phyloP scores from a whole-genome alignment of 2,888 invertebrate species.

The Eurytoma californica region DNA sequence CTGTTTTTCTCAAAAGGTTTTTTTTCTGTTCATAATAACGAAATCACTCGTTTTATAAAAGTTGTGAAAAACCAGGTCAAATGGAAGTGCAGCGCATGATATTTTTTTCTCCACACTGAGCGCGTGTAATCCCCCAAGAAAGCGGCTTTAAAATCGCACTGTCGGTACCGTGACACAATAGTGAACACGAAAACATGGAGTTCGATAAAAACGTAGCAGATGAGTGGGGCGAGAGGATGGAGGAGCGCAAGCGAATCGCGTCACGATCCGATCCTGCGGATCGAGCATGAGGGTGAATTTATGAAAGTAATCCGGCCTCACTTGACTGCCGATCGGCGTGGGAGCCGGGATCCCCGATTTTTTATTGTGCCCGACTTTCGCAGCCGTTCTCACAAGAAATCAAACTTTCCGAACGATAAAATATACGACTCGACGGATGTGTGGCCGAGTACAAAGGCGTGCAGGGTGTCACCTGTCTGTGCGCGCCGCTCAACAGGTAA shows the following conservation, averaged over 20 bases:
- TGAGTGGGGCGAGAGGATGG: constrained; percentile 2
- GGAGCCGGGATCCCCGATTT: constrained; percentile 66
- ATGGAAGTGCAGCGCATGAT: constrained; percentile 19
- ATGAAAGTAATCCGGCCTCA: constrained; percentile 72
- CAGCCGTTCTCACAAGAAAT: constrained; percentile 62
- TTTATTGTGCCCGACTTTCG: constrained; percentile 56
- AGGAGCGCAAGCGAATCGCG: constrained; percentile 36
- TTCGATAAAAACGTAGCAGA: constrained; percentile 40
- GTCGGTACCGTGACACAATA: constrained; percentile 25
- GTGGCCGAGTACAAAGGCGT: constrained; percentile 44
- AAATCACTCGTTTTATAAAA: not conserved
- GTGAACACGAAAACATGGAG: constrained; percentile 20
- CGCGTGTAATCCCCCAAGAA: constrained; percentile 47
- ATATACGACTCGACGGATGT: constrained; percentile 68
- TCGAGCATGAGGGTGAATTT: constrained; percentile 50
- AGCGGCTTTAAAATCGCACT: constrained; percentile 8
- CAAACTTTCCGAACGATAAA: constrained; percentile 73
- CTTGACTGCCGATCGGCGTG: constrained; percentile 74
- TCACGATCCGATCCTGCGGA: constrained; percentile 26
- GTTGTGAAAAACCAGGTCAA: not conserved
- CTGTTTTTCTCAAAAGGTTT: not conserved
- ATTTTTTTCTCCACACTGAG: not conserved
- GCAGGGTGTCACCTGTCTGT: constrained; percentile 72
- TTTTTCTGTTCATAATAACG: not conserved
- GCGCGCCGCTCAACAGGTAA: constrained; percentile 71